Conservation (phyloP, 1,140 invertebrate species). For the Bombus difficillimus region DNA sequence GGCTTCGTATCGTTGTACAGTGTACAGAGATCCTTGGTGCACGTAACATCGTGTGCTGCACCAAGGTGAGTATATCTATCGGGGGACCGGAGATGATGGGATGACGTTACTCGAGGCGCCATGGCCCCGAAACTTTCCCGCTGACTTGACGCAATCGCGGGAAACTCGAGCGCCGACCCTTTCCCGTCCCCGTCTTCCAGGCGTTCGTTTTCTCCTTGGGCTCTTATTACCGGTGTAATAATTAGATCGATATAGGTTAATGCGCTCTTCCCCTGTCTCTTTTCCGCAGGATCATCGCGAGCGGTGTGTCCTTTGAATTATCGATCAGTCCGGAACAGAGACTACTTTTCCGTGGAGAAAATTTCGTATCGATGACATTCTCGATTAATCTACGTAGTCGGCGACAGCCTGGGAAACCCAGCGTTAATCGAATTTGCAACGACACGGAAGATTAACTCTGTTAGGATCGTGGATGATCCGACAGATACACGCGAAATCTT, state of each 20-base stretch:
- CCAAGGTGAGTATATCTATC: conserved; percentile 23
- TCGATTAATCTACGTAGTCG: neutral
- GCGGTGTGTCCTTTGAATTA: conserved; percentile 1
- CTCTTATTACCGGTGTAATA: conserved; percentile 40
- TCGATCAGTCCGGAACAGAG: neutral
- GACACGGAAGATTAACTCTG: neutral
- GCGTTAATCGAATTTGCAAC: neutral
- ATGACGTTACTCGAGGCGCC: conserved; percentile 49
- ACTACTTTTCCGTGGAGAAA: neutral
- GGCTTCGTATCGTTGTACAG: conserved; percentile 39
- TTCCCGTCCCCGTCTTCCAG: neutral
- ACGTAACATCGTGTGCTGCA: neutral
- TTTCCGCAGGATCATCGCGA: neutral
- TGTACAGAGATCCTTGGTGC: conserved; percentile 17
- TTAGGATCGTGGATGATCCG: too few relatives aligned
- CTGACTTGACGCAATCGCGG: conserved; percentile 46
- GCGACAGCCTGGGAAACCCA: neutral
- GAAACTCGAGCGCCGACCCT: neutral
- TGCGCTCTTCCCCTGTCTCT: neutral
- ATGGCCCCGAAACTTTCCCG: conserved; percentile 48
- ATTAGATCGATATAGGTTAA: conserved; percentile 41
- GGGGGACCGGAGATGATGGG: conserved; percentile 40
- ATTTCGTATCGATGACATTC: conserved; percentile 12
- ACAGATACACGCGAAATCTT: too few relatives aligned
- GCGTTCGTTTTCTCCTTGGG: conserved; percentile 28